Evolutionary conservation across 2,113 vertebrate genomes (phyloP).

Genomic region (Marcusenius ussheri): DNA sequence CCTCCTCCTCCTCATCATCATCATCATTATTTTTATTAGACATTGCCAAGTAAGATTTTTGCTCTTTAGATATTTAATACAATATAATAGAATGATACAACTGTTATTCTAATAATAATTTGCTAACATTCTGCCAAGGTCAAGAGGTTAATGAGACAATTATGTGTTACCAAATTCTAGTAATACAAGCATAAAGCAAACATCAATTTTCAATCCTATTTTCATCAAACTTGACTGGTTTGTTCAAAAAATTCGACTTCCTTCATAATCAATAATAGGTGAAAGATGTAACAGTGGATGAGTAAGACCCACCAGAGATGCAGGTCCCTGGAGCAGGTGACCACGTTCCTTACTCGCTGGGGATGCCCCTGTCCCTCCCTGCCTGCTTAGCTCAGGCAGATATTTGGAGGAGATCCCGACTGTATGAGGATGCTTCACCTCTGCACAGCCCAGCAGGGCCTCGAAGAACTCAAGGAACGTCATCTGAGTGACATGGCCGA

Average conservation of each 20-base stretch:
- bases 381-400: background rate
- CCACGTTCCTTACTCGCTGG: background rate
- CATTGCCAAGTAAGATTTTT: background rate
- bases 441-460: conserved; percentile 71
- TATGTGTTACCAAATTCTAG: background rate
- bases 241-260: background rate
- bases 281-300: background rate
- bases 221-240: background rate
- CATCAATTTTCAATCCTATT: background rate
- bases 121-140: background rate
- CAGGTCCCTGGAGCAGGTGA: background rate
- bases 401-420: background rate
- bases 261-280: background rate
- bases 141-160: background rate
- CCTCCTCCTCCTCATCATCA: background rate
- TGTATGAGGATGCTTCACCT: conserved; percentile 45
- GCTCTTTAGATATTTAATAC: background rate
- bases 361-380: background rate
- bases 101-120: background rate
- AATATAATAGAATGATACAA: background rate
- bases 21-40: background rate
- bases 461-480: conserved; percentile 91
- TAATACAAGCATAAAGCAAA: background rate
- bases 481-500: conserved; percentile 56
- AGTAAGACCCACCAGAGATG: conserved; percentile 29